Conservation (phyloP, 1,140 invertebrate genomes). For the Anastatus disparis region DNA sequence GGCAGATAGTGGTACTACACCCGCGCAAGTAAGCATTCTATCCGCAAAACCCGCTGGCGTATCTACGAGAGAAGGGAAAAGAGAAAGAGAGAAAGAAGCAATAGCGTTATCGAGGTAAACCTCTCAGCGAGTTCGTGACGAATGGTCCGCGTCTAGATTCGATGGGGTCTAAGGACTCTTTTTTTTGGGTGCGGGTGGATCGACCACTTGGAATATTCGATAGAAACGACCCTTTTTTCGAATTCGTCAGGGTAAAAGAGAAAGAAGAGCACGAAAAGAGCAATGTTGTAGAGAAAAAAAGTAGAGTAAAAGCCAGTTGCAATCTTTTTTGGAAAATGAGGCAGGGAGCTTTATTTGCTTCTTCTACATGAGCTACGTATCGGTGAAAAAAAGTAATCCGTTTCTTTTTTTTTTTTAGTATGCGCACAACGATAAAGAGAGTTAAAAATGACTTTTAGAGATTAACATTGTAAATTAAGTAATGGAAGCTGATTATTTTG, state of each 20-base stretch:
- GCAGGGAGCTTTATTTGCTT: constrained; percentile 37
- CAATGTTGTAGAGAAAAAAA: not conserved
- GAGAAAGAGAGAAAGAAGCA: constrained; percentile 13
- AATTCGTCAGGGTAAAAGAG: constrained; percentile 29
- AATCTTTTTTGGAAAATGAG: constrained; percentile 34
- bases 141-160: constrained; percentile 61
- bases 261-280: not conserved
- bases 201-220: constrained; percentile 59
- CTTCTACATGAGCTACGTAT: constrained; percentile 39
- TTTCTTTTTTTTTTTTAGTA: constrained; percentile 3
- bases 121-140: constrained; percentile 66
- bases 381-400: constrained; percentile 33
- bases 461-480: constrained; percentile 33
- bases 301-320: constrained; percentile 14
- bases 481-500: not conserved
- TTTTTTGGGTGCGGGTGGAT: too few species aligned
- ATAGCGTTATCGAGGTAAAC: constrained; percentile 62
- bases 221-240: constrained; percentile 52
- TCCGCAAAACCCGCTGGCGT: constrained; percentile 49
- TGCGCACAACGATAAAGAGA: constrained; percentile 18
- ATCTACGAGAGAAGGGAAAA: constrained; percentile 38
- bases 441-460: constrained; percentile 20
- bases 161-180: constrained; percentile 52
- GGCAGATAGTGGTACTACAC: too few species aligned
- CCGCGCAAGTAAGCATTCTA: constrained; percentile 28